These are phyloP conservation scores for Falcaria lacertinaria DNA, from an alignment of 2,888 invertebrate genomes.

Conservation along the genomic window DNA sequence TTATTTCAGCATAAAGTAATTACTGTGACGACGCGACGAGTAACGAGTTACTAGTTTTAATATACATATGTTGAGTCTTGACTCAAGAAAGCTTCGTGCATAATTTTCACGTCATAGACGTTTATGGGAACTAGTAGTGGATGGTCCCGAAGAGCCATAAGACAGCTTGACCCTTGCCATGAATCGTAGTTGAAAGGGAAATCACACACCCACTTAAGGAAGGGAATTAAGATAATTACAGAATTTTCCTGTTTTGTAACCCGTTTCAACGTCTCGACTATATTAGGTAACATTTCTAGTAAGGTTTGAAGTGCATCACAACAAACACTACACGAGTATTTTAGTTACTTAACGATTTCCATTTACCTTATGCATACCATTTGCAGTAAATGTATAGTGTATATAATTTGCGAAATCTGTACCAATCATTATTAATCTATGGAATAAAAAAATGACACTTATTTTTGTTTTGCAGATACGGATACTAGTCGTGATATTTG, in stretches of 20 bases:
- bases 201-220: conserved; percentile 17
- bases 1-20: too few species aligned
- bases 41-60: too few species aligned
- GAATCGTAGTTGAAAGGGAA: conserved; percentile 35
- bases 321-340: background rate
- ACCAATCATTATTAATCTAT: too few species aligned
- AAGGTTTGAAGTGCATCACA: background rate
- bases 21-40: too few species aligned
- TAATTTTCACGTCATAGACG: conserved; percentile 15
- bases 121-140: conserved; percentile 12
- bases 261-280: background rate
- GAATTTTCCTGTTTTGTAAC: conserved; percentile 19
- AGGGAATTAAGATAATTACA: conserved; percentile 24
- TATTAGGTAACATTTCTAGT: background rate
- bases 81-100: background rate
- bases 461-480: conserved; percentile 64
- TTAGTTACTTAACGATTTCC: background rate
- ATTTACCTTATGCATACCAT: background rate
- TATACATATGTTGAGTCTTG: background rate
- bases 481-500: conserved; percentile 62
- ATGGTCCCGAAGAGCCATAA: conserved; percentile 11
- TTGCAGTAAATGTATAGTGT: too few species aligned
- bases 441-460: too few species aligned
- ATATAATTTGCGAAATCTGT: too few species aligned
- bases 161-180: conserved; percentile 19